These are phyloP conservation scores for Crocuta crocuta DNA, from an alignment of 2,113 vertebrate species.

Conservation along the genomic window DNA sequence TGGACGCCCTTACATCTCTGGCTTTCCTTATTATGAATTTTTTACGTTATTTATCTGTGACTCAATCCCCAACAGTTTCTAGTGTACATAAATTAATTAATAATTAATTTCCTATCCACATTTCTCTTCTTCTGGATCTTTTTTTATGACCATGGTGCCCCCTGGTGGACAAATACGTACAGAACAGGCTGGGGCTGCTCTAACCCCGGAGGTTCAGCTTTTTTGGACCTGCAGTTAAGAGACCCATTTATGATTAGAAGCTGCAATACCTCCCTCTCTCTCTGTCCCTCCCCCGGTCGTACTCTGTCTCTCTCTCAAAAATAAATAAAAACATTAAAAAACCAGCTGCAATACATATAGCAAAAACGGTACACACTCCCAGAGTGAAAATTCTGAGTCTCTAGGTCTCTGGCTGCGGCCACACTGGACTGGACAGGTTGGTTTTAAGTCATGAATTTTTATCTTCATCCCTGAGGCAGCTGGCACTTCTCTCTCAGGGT, in stretches of 20 bases:
- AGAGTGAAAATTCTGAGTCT: not conserved
- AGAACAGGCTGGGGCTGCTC: not conserved
- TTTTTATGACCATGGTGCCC: not conserved
- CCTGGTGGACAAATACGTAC: not conserved
- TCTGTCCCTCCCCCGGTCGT: too few relatives aligned
- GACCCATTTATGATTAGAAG: not conserved
- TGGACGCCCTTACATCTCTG: too few relatives aligned
- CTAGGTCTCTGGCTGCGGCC: not conserved
- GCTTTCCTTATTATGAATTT: not conserved
- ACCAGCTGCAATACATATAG: fast-evolving
- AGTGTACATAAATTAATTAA: not conserved
- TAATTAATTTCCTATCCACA: not conserved
- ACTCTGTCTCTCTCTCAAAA: too few relatives aligned
- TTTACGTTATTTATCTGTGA: not conserved
- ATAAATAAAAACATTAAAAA: too few relatives aligned
- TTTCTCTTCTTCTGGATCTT: not conserved
- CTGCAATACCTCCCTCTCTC: too few relatives aligned
- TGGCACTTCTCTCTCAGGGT: not conserved
- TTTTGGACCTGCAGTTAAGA: not conserved
- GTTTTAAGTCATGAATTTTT: not conserved
- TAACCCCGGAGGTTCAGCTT: fast-evolving
- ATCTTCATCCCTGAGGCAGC: too few relatives aligned
- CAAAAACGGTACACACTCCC: not conserved
- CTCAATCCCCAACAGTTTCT: not conserved
- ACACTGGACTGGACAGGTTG: not conserved